Evolutionary conservation across 2,888 invertebrate species (phyloP).

Genomic region (Junonia oenone): DNA sequence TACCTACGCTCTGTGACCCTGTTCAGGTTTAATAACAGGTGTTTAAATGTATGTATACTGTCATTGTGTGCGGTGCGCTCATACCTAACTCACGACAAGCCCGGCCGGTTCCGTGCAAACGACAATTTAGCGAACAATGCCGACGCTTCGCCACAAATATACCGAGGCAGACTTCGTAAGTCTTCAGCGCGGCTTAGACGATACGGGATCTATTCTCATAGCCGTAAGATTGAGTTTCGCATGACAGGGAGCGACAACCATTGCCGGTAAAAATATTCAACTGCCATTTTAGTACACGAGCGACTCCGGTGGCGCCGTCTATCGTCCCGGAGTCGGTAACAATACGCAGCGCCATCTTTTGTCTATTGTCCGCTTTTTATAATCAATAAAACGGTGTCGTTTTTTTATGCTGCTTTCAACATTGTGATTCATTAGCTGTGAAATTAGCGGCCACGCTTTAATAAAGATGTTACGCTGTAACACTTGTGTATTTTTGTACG

Average conservation of each 20-base stretch:
- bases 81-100: slow-evolving; percentile 75
- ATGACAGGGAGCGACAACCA: slow-evolving; percentile 32
- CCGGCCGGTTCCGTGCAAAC: slow-evolving; percentile 74
- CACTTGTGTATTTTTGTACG: not conserved
- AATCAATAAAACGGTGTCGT: slow-evolving; percentile 61
- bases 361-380: slow-evolving; percentile 71
- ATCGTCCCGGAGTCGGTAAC: slow-evolving; percentile 65
- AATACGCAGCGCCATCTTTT: slow-evolving; percentile 75
- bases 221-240: slow-evolving; percentile 40
- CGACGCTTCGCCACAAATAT: slow-evolving; percentile 74
- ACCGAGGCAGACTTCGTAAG: slow-evolving; percentile 65
- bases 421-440: slow-evolving; percentile 24
- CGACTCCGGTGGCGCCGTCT: slow-evolving; percentile 78
- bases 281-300: slow-evolving; percentile 75
- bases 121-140: slow-evolving; percentile 80
- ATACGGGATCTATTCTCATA: slow-evolving; percentile 37
- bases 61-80: slow-evolving; percentile 63
- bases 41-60: slow-evolving; percentile 74
- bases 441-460: slow-evolving; percentile 19
- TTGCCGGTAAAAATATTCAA: slow-evolving; percentile 73
- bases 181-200: slow-evolving; percentile 39
- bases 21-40: slow-evolving; percentile 76
- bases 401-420: slow-evolving; percentile 19
- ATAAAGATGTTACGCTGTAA: slow-evolving; percentile 4
- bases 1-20: slow-evolving; percentile 65